These are phyloP conservation scores for Tridacna crocea DNA, from an alignment of 2,888 invertebrate genomes.

Conservation along the genomic window DNA sequence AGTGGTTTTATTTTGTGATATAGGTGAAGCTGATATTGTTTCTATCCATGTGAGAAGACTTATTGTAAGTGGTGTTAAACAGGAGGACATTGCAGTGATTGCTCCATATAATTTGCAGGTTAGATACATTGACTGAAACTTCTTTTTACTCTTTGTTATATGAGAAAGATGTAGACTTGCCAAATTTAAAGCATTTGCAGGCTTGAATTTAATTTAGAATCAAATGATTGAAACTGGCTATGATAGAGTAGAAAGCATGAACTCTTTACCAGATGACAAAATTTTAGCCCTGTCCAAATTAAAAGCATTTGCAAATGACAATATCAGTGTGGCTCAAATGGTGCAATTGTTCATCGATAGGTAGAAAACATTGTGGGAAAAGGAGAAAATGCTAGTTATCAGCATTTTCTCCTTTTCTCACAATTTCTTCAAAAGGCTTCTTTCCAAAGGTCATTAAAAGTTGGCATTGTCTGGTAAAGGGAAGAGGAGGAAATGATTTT, in stretches of 20 bases:
- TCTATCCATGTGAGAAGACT: constrained; percentile 84
- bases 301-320: too few relatives aligned
- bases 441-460: not conserved
- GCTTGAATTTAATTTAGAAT: too few relatives aligned
- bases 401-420: not conserved
- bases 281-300: too few relatives aligned
- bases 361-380: not conserved
- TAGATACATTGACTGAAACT: constrained; percentile 18
- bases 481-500: too few relatives aligned
- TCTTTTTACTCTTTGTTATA: too few relatives aligned
- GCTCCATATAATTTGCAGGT: constrained; percentile 87
- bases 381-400: not conserved
- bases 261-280: too few relatives aligned
- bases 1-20: not conserved
- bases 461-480: not conserved
- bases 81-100: constrained; percentile 86
- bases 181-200: too few relatives aligned
- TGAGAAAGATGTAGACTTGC: too few relatives aligned
- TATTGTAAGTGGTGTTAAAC: constrained; percentile 84
- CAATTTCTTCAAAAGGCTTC: not conserved
- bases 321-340: too few relatives aligned
- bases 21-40: constrained; percentile 86
- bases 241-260: too few relatives aligned
- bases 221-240: too few relatives aligned
- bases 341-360: too few relatives aligned